Conservation (phyloP, 2,888 invertebrate genomes). For the Cantharis flavilabris region DNA sequence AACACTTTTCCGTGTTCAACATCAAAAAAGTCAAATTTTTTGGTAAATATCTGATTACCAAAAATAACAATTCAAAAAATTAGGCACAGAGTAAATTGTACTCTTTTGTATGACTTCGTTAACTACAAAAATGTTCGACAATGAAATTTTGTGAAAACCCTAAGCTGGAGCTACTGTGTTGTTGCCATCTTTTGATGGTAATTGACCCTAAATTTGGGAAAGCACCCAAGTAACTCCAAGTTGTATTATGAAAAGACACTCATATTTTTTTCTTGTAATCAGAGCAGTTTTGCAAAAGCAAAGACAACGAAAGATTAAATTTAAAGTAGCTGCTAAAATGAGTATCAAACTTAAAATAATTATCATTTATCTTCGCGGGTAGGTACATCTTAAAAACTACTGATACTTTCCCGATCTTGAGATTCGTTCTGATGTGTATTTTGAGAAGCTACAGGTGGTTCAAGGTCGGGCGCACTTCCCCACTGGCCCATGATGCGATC, state of each 20-base stretch:
- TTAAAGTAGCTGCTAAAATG: background rate
- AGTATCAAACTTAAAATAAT: background rate
- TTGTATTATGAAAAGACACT: background rate
- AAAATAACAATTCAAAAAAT: background rate
- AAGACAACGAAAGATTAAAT: background rate
- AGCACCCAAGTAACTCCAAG: background rate
- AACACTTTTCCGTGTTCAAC: no score
- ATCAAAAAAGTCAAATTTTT: background rate
- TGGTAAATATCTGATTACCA: background rate
- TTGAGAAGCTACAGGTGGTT: slow-evolving; percentile 41
- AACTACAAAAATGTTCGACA: background rate
- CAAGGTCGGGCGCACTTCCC: slow-evolving; percentile 55
- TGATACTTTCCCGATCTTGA: slow-evolving; percentile 53
- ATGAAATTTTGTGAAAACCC: background rate
- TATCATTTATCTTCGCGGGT: background rate
- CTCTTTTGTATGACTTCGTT: background rate
- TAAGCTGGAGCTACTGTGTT: background rate
- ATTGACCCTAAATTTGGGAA: background rate
- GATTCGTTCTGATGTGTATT: slow-evolving; percentile 35
- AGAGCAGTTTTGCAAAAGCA: background rate
- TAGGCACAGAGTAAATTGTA: background rate
- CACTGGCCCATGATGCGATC: slow-evolving; percentile 69
- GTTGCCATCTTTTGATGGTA: background rate
- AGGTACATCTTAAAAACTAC: slow-evolving; percentile 50
- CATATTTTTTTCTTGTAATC: background rate